Evolutionary conservation across 2,113 vertebrate genomes (phyloP).

Genomic region (Anolis carolinensis): DNA sequence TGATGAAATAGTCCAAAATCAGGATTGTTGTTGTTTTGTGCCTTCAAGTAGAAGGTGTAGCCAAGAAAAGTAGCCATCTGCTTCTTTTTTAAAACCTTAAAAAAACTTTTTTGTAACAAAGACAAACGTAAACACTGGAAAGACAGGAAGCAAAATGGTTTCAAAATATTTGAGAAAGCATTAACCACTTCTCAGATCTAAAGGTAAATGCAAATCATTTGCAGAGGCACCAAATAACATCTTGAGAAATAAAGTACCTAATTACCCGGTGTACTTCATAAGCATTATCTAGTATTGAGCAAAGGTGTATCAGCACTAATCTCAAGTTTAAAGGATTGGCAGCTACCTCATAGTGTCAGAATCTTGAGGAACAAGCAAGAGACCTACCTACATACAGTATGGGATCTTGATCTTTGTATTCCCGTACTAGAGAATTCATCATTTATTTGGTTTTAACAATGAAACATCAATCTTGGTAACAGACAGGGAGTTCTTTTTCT

Average conservation of each 20-base stretch:
- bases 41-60: not conserved
- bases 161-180: not conserved
- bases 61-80: not conserved
- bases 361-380: not conserved
- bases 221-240: not conserved
- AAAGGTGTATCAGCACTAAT: not conserved
- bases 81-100: not conserved
- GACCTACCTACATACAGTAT: not conserved
- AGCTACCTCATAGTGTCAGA: not conserved
- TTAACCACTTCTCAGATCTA: not conserved
- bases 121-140: not conserved
- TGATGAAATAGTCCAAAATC: too few relatives aligned
- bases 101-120: not conserved
- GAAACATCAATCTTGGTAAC: not conserved
- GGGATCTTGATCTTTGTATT: not conserved
- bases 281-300: not conserved
- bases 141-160: not conserved
- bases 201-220: not conserved
- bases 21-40: too few relatives aligned
- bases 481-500: not conserved
- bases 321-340: not conserved
- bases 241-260: too few relatives aligned
- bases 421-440: not conserved
- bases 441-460: not conserved
- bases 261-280: not conserved